These are phyloP conservation scores for Chiloscyllium plagiosum DNA, from an alignment of 2,113 vertebrate species.

Conservation along the genomic window DNA sequence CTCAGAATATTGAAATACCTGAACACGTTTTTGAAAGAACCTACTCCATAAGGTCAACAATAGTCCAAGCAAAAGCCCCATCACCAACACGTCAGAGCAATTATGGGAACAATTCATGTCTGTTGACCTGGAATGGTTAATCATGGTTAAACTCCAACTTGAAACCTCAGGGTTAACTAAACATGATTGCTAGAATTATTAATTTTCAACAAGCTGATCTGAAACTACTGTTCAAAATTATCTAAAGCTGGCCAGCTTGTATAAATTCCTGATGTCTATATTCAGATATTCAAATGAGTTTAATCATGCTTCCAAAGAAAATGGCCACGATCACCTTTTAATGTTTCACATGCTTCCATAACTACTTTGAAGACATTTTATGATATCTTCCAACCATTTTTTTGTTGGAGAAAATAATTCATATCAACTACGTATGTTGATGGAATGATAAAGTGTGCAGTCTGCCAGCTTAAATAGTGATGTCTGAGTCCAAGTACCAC, in stretches of 20 bases:
- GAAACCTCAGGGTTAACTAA: not conserved
- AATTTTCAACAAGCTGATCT: not conserved
- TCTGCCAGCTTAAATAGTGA: too few species aligned
- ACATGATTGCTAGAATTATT: not conserved
- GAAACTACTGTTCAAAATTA: not conserved
- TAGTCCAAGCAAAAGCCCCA: too few species aligned
- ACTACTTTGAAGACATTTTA: not conserved
- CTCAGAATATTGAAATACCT: not conserved
- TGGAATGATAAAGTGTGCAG: too few species aligned
- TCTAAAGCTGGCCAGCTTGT: not conserved
- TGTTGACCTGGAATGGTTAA: not conserved
- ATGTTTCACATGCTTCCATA: not conserved
- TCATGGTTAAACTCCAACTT: not conserved
- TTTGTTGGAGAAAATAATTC: not conserved
- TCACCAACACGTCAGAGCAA: not conserved
- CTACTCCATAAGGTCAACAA: too few species aligned
- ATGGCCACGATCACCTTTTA: not conserved
- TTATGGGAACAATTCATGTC: not conserved
- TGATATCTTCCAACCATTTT: not conserved
- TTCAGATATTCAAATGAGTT: not conserved
- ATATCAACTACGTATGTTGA: not conserved
- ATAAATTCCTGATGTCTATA: not conserved
- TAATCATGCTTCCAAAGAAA: not conserved
- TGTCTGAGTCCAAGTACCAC: too few species aligned
- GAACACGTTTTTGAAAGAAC: not conserved